A percentile compares a stretch with the other conserved stretches of the same genome.
Evolutionary conservation across 2,888 invertebrate genomes (phyloP).

Genomic region (Seira sanloemensis): DNA sequence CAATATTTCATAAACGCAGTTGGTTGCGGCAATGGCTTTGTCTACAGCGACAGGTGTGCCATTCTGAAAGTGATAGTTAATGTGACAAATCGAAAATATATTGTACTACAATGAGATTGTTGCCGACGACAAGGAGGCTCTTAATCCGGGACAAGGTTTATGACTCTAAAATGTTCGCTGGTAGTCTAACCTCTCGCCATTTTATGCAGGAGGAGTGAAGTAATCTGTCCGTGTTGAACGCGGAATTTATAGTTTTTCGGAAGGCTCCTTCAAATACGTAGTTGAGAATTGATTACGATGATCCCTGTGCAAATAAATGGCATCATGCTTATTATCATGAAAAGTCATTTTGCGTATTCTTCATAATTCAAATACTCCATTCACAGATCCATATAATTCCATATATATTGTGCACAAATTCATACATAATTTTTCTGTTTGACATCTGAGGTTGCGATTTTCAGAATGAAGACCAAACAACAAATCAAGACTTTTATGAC

Average conservation of each 20-base stretch:
- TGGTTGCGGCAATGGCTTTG: not conserved
- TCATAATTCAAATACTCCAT: not conserved
- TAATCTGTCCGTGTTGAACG: not conserved
- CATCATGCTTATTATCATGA: too few species aligned
- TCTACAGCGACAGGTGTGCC: constrained; percentile 14
- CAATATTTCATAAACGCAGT: not conserved
- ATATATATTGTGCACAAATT: not conserved
- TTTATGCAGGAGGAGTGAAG: constrained; percentile 30
- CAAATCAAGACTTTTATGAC: not conserved
- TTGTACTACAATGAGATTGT: not conserved
- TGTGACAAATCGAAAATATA: not conserved
- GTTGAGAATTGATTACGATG: constrained; percentile 7
- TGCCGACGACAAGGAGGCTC: constrained; percentile 18
- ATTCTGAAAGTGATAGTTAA: not conserved
- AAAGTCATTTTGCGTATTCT: too few species aligned
- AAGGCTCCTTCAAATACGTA: not conserved
- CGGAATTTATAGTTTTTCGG: not conserved
- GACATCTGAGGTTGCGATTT: not conserved
- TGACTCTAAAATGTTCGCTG: constrained; percentile 30
- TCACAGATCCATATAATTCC: not conserved
- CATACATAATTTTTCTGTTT: not conserved
- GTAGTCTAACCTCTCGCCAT: constrained; percentile 30
- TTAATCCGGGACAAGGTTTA: constrained; percentile 63
- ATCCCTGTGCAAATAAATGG: not conserved
- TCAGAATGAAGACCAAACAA: not conserved